Evolutionary conservation across 2,888 invertebrate species (phyloP).

Genomic region (Spilarctia lutea): DNA sequence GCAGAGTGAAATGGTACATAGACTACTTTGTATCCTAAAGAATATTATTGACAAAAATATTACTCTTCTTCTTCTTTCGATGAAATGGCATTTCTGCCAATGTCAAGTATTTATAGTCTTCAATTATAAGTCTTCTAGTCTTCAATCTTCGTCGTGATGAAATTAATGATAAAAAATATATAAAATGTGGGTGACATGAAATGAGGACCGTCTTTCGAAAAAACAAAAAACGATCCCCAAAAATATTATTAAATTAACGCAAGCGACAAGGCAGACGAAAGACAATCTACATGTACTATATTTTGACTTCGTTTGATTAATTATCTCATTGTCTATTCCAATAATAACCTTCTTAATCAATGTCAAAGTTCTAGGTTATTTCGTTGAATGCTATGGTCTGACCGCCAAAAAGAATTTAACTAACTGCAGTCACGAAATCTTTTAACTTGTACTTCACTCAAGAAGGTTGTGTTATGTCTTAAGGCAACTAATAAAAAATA

Average conservation of each 20-base stretch:
- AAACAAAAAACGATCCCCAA: no score
- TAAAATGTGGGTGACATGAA: no score
- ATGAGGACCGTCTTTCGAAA: no score
- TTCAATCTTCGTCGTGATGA: no score
- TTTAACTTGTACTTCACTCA: constrained; percentile 18
- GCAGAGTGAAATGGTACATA: neutral
- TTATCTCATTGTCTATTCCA: constrained; percentile 22
- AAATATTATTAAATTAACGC: neutral
- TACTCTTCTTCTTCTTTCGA: no score
- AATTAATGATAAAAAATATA: no score
- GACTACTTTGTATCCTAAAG: neutral
- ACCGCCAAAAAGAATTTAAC: constrained; percentile 33
- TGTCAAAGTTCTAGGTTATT: constrained; percentile 42
- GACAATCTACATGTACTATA: neutral
- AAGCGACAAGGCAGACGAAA: neutral
- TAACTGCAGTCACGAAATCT: constrained; percentile 29
- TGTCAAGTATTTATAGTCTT: no score
- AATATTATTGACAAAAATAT: no score
- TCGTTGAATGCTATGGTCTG: constrained; percentile 23
- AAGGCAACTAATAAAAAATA: neutral
- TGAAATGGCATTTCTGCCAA: no score
- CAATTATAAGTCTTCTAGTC: no score
- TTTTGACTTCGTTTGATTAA: constrained; percentile 7
- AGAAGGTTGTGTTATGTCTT: constrained; percentile 25
- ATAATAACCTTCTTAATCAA: constrained; percentile 16